Conservation (phyloP, 1,140 invertebrate species). For the Eciton burchellii region DNA sequence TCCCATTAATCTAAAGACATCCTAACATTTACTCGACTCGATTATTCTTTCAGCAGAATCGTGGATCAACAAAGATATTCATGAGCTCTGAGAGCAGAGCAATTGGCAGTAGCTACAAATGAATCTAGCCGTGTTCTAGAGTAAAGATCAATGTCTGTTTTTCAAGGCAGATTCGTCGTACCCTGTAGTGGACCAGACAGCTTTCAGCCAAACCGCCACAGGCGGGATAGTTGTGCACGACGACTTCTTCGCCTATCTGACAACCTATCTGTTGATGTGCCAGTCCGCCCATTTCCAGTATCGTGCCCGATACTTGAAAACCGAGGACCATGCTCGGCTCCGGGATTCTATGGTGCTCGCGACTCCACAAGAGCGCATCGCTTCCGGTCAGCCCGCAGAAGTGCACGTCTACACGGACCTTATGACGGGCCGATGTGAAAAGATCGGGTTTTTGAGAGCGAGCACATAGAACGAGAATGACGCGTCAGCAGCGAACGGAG, state of each 20-base stretch:
- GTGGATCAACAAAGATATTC: conserved; percentile 4
- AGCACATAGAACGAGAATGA: not conserved
- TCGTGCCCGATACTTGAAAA: conserved; percentile 50
- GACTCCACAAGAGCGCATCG: conserved; percentile 47
- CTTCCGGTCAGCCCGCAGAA: conserved; percentile 49
- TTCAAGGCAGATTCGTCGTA: not conserved
- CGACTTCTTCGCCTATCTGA: conserved; percentile 56
- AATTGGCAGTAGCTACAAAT: not conserved
- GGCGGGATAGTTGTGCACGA: conserved; percentile 56
- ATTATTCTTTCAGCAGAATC: conserved; percentile 17
- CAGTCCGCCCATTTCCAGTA: conserved; percentile 61
- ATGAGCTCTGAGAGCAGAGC: not conserved
- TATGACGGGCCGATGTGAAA: not conserved
- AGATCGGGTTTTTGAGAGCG: not conserved
- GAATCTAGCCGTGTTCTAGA: no score
- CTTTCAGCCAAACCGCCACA: conserved; percentile 54
- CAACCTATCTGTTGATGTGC: conserved; percentile 44
- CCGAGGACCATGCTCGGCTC: conserved; percentile 41
- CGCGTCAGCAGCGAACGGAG: conserved; percentile 12
- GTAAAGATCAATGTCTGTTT: not conserved
- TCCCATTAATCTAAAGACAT: conserved; percentile 49
- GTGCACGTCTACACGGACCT: conserved; percentile 60
- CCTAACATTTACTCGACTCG: conserved; percentile 29
- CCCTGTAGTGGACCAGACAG: conserved; percentile 56
- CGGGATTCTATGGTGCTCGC: conserved; percentile 12